Evolutionary conservation across 2,888 invertebrate genomes (phyloP).

Genomic region (Drosophila sordidula): DNA sequence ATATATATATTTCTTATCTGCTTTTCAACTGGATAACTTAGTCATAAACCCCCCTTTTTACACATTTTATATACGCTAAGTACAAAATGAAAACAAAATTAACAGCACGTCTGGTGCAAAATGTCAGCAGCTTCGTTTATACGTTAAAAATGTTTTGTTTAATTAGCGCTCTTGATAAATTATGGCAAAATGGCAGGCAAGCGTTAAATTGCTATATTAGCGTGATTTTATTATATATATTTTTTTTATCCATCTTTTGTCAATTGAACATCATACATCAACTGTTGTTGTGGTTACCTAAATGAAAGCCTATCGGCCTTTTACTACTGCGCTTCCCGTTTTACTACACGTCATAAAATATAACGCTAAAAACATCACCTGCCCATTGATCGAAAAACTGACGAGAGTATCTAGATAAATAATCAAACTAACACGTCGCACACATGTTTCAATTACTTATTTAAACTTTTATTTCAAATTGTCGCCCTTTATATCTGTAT

Average conservation of each 20-base stretch:
- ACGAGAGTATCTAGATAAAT: slow-evolving; percentile 10
- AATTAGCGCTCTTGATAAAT: slow-evolving; percentile 63
- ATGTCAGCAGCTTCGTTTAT: slow-evolving; percentile 13
- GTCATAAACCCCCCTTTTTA: not conserved
- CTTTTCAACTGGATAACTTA: not conserved
- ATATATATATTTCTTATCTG: not conserved
- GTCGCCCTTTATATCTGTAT: not conserved
- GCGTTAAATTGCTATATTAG: slow-evolving; percentile 37
- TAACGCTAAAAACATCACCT: not conserved
- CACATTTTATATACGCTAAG: slow-evolving; percentile 1
- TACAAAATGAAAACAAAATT: slow-evolving; percentile 8
- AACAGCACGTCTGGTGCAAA: slow-evolving; percentile 9
- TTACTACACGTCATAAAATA: not conserved
- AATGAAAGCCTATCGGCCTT: not conserved
- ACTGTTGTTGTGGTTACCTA: slow-evolving; percentile 3
- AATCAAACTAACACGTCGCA: no score
- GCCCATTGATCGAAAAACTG: not conserved
- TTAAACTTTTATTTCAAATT: not conserved
- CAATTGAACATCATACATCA: slow-evolving; percentile 7
- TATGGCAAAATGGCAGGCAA: slow-evolving; percentile 39
- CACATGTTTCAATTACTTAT: no score
- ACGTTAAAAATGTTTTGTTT: slow-evolving; percentile 29
- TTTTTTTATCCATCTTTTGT: slow-evolving; percentile 4
- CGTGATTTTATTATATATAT: slow-evolving; percentile 14
- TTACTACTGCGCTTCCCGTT: not conserved